Conservation (phyloP, 1,140 invertebrate genomes). For the Grapholita molesta region DNA sequence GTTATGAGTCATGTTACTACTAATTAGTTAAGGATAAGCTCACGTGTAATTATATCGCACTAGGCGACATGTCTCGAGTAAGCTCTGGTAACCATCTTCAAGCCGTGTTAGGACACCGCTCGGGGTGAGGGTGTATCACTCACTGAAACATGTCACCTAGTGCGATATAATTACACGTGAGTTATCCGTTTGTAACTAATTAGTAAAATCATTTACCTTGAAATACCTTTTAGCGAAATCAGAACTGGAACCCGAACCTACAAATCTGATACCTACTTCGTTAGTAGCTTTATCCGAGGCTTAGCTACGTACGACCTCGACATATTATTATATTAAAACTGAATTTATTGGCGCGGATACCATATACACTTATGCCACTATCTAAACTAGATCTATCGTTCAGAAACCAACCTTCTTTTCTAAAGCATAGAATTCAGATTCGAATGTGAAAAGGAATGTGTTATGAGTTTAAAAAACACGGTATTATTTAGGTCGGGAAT, state of each 20-base stretch:
- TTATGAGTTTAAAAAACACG: neutral
- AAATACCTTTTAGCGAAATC: neutral
- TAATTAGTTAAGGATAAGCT: no score
- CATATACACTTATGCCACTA: neutral
- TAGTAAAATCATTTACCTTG: no score
- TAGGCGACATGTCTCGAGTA: no score
- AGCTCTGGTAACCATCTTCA: no score
- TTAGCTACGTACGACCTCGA: neutral
- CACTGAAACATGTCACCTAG: no score
- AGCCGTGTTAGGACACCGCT: no score
- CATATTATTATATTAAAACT: slow-evolving; percentile 11
- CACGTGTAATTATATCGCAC: no score
- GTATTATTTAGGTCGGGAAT: neutral
- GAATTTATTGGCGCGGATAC: slow-evolving; percentile 2
- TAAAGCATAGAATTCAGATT: neutral
- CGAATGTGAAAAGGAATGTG: neutral
- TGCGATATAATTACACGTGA: no score
- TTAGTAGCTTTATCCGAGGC: neutral
- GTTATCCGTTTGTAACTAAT: no score
- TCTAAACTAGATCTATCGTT: neutral
- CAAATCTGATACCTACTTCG: neutral
- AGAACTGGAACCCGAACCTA: neutral
- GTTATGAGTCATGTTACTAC: no score
- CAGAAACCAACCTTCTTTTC: neutral
- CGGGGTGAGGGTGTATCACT: no score